Evolutionary conservation across 35 echinoderm and acorn worm genomes (phyloP).

Genomic region (Apostichopus japonicus): DNA sequence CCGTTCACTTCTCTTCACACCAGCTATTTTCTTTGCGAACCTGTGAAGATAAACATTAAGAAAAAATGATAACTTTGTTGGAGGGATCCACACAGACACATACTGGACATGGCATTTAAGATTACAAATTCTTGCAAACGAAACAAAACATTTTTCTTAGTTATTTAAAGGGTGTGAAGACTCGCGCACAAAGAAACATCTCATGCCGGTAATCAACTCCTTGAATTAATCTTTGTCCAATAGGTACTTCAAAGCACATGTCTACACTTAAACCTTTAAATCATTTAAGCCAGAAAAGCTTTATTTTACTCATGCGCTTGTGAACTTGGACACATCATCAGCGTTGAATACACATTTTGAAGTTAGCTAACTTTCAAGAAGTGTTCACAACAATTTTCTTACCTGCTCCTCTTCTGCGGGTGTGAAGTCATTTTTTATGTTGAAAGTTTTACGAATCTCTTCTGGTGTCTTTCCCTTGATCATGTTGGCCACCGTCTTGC

Average conservation of each 20-base stretch:
- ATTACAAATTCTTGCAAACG: no score
- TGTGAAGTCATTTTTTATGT: slow-evolving; percentile 99
- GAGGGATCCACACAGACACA: no score
- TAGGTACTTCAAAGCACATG: not conserved
- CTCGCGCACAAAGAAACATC: no score
- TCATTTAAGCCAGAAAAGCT: not conserved
- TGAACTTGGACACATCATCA: no score
- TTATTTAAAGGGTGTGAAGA: no score
- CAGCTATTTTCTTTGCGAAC: slow-evolving; percentile 98
- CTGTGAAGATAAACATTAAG: slow-evolving; percentile 59
- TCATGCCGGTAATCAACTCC: no score
- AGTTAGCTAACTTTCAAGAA: not conserved
- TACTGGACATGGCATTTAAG: no score
- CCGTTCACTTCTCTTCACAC: slow-evolving; percentile 93
- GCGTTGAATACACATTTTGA: not conserved
- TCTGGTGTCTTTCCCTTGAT: slow-evolving; percentile 99
- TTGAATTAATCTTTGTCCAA: no score
- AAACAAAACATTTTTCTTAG: no score
- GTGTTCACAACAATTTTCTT: not conserved
- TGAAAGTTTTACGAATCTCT: slow-evolving; percentile 99
- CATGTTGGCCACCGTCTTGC: slow-evolving; percentile 99
- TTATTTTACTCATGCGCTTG: no score
- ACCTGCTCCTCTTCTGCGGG: slow-evolving; percentile 99
- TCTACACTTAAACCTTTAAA: not conserved
- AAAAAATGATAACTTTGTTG: not conserved